A percentile compares a stretch with the other conserved stretches of the same genome.
Conservation (phyloP, 2,797 vertebrate genomes). For the Erethizon dorsatum region DNA sequence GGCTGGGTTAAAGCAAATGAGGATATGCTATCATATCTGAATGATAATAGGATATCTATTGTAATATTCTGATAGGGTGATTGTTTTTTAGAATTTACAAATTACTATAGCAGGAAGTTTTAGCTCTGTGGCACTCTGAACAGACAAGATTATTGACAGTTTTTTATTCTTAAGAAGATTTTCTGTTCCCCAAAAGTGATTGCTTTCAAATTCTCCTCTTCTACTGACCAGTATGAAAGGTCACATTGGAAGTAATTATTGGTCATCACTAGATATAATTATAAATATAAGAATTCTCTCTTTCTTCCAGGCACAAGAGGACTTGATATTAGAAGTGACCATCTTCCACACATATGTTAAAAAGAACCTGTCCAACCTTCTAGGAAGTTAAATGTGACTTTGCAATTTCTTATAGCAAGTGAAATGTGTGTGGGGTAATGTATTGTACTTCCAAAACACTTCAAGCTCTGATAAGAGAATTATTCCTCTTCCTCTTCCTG, state of each 20-base stretch:
- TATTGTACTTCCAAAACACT: neutral
- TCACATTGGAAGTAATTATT: neutral
- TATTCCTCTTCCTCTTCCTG: neutral
- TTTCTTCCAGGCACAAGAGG: neutral
- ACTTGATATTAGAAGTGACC: neutral
- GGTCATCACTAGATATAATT: neutral
- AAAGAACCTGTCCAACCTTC: neutral
- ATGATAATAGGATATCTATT: neutral
- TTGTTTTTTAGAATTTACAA: neutral
- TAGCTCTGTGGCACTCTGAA: neutral
- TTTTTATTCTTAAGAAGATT: neutral
- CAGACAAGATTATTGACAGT: neutral
- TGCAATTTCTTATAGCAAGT: neutral
- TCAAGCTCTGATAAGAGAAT: neutral
- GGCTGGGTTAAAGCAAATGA: neutral
- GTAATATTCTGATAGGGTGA: neutral
- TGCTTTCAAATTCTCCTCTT: neutral
- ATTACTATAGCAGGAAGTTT: neutral
- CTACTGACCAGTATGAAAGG: neutral
- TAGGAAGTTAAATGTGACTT: neutral
- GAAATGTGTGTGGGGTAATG: neutral
- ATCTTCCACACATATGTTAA: neutral
- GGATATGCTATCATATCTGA: neutral
- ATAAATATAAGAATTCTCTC: neutral
- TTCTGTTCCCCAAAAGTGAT: neutral